Evolutionary conservation across 2,888 invertebrate species (phyloP), one percentile per base, ranked within the genome.

Genomic region (Volucella bombylans): DNA sequence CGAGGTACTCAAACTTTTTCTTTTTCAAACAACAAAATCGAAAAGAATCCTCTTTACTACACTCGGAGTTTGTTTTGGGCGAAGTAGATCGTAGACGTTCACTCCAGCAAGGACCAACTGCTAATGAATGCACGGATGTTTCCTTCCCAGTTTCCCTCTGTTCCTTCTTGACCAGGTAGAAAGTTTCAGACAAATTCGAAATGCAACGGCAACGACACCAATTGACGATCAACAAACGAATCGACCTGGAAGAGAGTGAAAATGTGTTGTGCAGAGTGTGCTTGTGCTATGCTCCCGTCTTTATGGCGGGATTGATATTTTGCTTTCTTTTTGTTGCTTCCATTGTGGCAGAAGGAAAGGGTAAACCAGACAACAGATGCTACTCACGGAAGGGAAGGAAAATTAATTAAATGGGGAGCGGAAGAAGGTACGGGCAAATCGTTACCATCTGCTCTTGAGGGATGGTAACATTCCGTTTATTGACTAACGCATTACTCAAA

Each of bases 91-190:
- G 38, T 18, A 23, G 82, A 67, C 67, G 72, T 74, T 79, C 73
- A 79, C 82, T 74, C 69, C 69, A 83, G 73, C 74, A 79, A 79
- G 68, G 79, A 79, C 68, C 47, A 59, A 83, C 74, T 83, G 79
- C 73, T 83, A 79, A 83, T 82, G 64, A 68, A 43, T 23, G 12
- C 14, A 12, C 38, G 39, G 54, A 18, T 39, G 45, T 31, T 57
- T 23, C 47, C 59, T 57, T 65, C 62, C 38, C 64, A 76, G 81
- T 59, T 71, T 6, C 31, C 31, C 31, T 31, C 31, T 31, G 6
- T 31, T 31, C 31, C 6, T 31, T 1, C 6, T 31, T 31, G 31
- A 1, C 31, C 31, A 31, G 31, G 31, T 31, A 31, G 31, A 31
- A 31, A 31, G 31, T 31, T 31, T 31, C 31, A 6, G 31, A 31